phyloP scores from a whole-genome alignment of 1,140 invertebrate genomes.

The Radopholus similis region DNA sequence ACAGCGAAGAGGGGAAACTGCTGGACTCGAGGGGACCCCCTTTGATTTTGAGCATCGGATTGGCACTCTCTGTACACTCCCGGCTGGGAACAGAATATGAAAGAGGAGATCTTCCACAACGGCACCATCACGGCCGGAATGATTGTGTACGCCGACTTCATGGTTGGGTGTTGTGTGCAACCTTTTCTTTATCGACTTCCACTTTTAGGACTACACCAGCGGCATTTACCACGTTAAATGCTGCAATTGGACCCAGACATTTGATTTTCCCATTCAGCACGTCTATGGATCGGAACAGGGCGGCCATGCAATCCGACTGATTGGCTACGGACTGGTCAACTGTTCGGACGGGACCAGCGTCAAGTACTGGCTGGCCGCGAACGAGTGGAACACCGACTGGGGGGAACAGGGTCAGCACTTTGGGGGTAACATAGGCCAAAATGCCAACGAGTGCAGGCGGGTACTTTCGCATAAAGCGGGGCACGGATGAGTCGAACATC shows the following conservation, averaged over 20 bases:
- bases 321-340: constrained; percentile 80
- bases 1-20: background rate
- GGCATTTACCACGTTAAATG: background rate
- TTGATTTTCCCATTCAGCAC: constrained; percentile 52
- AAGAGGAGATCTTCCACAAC: constrained; percentile 18
- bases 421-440: too few species aligned
- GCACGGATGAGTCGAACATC: too few species aligned
- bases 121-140: constrained; percentile 2
- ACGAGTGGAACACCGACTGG: constrained; percentile 89
- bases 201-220: background rate
- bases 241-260: background rate
- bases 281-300: constrained; percentile 69
- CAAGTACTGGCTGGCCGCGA: constrained; percentile 75
- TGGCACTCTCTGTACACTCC: background rate
- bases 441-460: too few species aligned
- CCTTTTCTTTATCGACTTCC: too few species aligned
- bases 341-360: constrained; percentile 5
- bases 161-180: background rate
- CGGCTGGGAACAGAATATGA: constrained; percentile 13
- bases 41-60: background rate
- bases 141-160: background rate
- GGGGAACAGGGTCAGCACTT: constrained; percentile 72
- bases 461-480: too few species aligned
- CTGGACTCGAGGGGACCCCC: background rate
- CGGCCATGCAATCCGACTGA: constrained; percentile 80